phyloP scores from a whole-genome alignment of 1,140 invertebrate species.

The Hetaerina americana region DNA sequence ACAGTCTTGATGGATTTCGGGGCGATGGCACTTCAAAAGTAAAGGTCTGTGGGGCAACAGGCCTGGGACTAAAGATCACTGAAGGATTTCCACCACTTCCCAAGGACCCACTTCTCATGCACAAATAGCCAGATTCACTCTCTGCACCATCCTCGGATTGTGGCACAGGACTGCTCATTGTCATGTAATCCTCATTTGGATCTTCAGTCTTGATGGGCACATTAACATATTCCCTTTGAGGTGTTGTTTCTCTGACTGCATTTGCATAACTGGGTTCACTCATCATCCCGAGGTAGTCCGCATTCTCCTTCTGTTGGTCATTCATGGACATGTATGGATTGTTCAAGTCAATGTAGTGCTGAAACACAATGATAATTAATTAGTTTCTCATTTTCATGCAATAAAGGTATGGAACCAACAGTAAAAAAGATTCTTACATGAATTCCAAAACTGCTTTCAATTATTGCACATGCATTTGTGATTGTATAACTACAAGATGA shows the following conservation, averaged over 20 bases:
- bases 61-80: background rate
- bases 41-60: background rate
- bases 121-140: constrained; percentile 1
- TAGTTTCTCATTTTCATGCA: no score
- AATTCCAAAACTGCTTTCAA: no score
- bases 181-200: background rate
- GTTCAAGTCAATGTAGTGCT: constrained; percentile 2
- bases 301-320: background rate
- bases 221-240: background rate
- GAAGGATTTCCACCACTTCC: background rate
- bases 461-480: no score
- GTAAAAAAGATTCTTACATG: no score
- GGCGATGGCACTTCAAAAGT: background rate
- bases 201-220: background rate
- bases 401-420: no score
- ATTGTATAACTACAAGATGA: no score
- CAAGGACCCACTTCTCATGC: background rate
- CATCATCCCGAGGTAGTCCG: background rate
- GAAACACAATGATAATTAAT: background rate
- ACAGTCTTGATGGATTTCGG: background rate
- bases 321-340: background rate
- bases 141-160: background rate
- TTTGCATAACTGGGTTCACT: constrained; percentile 1
- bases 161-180: background rate
- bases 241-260: background rate